These are phyloP conservation scores for Willowsia nigromaculata DNA, from an alignment of 2,888 invertebrate species.

Conservation along the genomic window DNA sequence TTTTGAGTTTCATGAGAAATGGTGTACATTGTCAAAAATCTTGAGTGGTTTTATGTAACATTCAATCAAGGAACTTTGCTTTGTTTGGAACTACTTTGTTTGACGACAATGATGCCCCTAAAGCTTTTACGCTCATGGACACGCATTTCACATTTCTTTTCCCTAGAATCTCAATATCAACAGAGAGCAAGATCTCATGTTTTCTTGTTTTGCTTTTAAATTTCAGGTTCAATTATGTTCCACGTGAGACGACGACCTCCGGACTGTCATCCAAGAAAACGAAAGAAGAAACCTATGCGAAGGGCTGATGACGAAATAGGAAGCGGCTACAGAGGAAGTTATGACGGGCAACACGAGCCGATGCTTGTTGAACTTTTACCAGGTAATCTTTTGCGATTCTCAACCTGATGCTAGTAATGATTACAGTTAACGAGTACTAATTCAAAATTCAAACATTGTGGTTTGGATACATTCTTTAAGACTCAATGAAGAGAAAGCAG, in stretches of 20 bases:
- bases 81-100: too few relatives aligned
- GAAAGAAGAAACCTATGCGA: conserved; percentile 87
- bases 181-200: neutral
- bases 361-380: conserved; percentile 91
- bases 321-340: conserved; percentile 80
- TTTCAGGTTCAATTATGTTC: conserved; percentile 96
- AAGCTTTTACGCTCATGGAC: too few relatives aligned
- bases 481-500: too few relatives aligned
- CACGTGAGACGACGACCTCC: conserved; percentile 96
- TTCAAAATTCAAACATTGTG: neutral
- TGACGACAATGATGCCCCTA: too few relatives aligned
- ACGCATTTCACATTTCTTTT: neutral
- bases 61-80: too few relatives aligned
- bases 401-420: neutral
- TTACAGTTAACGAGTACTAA: neutral
- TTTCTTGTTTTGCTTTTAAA: conserved; percentile 68
- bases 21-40: too few relatives aligned
- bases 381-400: conserved; percentile 80
- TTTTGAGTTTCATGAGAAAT: too few relatives aligned
- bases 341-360: conserved; percentile 83
- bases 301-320: conserved; percentile 82
- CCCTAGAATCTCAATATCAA: neutral
- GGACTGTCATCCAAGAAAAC: conserved; percentile 92
- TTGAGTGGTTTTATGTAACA: too few relatives aligned
- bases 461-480: too few relatives aligned